A percentile compares a stretch with the other conserved stretches of the same genome.
Conservation (phyloP, 2,797 vertebrate species). For the Picus viridis region DNA sequence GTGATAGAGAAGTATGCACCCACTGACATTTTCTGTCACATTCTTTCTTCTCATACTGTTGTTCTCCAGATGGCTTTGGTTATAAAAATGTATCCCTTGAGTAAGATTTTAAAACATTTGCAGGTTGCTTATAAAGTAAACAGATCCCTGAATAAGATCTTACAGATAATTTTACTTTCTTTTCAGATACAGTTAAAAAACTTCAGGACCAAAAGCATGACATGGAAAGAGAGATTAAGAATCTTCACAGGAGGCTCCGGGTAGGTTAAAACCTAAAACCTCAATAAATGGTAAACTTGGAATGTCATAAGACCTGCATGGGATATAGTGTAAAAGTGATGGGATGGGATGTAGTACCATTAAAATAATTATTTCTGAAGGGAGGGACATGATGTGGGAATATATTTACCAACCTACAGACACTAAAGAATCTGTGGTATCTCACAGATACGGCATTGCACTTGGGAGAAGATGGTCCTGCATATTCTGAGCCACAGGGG, state of each 20-base stretch:
- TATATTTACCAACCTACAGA: not conserved
- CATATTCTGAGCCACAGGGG: not conserved
- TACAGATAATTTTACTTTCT: slow-evolving; percentile 1
- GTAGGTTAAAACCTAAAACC: slow-evolving; percentile 69
- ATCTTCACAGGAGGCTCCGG: slow-evolving; percentile 91
- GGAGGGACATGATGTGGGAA: not conserved
- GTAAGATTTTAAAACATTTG: not conserved
- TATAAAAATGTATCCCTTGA: not conserved
- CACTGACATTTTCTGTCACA: not conserved
- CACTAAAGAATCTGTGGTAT: not conserved
- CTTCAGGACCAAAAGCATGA: slow-evolving; percentile 96
- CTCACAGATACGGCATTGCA: fast-evolving
- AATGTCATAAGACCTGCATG: not conserved
- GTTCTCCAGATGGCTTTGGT: not conserved
- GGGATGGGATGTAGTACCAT: not conserved
- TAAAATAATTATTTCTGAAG: not conserved
- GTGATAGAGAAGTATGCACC: not conserved
- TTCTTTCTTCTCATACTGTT: not conserved
- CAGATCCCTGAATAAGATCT: not conserved
- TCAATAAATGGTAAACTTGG: not conserved
- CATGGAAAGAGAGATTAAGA: slow-evolving; percentile 97
- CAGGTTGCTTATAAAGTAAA: not conserved
- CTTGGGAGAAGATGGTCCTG: not conserved
- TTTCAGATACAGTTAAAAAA: slow-evolving; percentile 92
- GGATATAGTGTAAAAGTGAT: not conserved